Evolutionary conservation across 2,797 vertebrate genomes (phyloP), one percentile per base, ranked within the genome.

Genomic region (Myotis findleyi): DNA sequence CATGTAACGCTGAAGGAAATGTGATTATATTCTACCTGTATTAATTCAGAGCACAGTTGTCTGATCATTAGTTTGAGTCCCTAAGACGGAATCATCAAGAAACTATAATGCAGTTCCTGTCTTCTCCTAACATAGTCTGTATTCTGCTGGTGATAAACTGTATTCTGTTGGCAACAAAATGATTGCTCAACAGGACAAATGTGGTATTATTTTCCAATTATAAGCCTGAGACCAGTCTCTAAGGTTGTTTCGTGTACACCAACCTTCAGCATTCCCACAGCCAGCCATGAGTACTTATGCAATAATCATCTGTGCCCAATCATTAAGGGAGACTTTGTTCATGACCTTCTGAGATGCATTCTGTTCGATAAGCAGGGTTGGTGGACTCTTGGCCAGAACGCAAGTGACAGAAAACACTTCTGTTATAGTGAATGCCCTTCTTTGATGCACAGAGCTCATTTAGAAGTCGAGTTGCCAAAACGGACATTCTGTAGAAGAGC

Each of bases 61-160:
- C n/a, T 94, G 73, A 72, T 92, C 71, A 57, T 88, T 89, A 79
- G 17, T 92, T 92, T 96, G 82, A 95, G 12, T 69, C 44, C 30
- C 30, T 66, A 44, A 84, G 9, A 89, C 23, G 17, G 21, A 96
- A 91, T 93, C 72, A 73, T 95, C 79, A 12, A 66, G 47, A 88
- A 85, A 95, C 90, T 83, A 86, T 21, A 84, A 81, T 23, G 44
- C n/a, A 87, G 36, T 76, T 86, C 11, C 59, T 92, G 13, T 93
- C 38, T 92, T 82, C 33, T 91, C 59, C 27, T 49, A 79, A 14
- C 83, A 64, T 25, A 69, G 68, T 93, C 38, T 79, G 16, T 73
- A 77, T 91, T 91, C 57, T 88, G 44, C 47, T 86, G 68, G 23
- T 64, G 68, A 88, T 79, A 86, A 94, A 73, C 25, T 41, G 38